Base-by-base conservation (phyloP, 1,140 invertebrate genomes). In the Nymphalis io region DNA sequence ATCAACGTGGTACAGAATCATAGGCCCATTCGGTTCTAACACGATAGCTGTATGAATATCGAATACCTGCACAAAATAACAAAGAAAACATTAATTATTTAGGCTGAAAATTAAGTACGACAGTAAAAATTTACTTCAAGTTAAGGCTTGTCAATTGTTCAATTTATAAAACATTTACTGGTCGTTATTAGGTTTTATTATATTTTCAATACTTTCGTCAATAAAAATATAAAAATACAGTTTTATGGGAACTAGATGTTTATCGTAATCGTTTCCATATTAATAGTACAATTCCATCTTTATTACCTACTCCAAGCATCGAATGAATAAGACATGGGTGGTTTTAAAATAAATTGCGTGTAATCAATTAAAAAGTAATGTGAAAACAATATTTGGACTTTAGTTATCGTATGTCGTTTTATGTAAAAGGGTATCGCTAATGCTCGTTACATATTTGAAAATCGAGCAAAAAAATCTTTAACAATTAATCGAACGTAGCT, bases 1-100 rank as follows among this genome's bases (percentile, higher is more conserved):
- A 57, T 94, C 94, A 0, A 97, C 93, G 79, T 94, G 93, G 75
- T 96, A 96, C 15, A 95, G 78, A 15, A 93, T 88, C 67, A 92
- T 93, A 4, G 93, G 92, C 15, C 92, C 80, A 2, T 90, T 88
- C 2, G 85, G 79, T 64, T 91, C 87, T 40, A 88, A 63, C 4
- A 90, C 78, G 2, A 89, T 73, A 12, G 86, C 82, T 18, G 85
- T 91, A 63, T 91, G 89, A 27, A 91, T 84, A 62, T 91, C 87
- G 51, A 91, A 91, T 33, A 91, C 87, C 89, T 91, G 81, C 40
- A 15, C 13, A 57, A 13, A 1, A 51, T 33, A 16, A 21, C 0
- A 21, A 23, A 51, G n/a, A n/a, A 15, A 51, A 11, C 3, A 20
- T 20, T 51, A 51, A 6, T 12, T 18, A 23, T 27, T 15, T 27